Percentiles rank a stretch among this genome's conserved stretches.
These are phyloP conservation scores for Huso huso DNA, from an alignment of 2,797 vertebrate species.

Conservation along the genomic window DNA sequence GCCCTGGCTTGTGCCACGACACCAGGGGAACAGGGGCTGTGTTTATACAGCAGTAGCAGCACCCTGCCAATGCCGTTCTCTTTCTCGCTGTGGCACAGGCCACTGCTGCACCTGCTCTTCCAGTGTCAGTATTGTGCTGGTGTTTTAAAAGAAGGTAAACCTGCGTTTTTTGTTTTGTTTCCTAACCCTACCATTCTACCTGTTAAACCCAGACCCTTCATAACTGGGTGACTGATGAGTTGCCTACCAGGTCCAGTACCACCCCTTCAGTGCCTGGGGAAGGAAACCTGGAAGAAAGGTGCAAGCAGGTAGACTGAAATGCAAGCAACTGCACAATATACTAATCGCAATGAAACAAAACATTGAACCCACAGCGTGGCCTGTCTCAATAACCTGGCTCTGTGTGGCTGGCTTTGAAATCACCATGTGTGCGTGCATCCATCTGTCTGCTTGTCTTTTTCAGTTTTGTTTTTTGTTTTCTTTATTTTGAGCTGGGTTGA, in stretches of 20 bases:
- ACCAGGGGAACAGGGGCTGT: not conserved
- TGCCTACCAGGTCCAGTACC: constrained; percentile 71
- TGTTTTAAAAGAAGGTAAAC: not conserved
- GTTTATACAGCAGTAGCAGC: not conserved
- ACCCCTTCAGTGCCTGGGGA: constrained; percentile 76
- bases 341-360: constrained; percentile 42
- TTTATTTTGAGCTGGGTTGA: no score
- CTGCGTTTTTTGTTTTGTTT: constrained; percentile 3
- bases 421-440: not conserved
- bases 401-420: constrained; percentile 31
- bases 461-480: not conserved
- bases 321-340: constrained; percentile 31
- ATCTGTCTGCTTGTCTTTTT: constrained; percentile 9
- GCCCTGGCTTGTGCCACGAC: no score
- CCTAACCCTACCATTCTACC: constrained; percentile 44
- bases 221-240: constrained; percentile 84
- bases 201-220: constrained; percentile 69
- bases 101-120: not conserved
- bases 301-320: constrained; percentile 83
- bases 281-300: constrained; percentile 85
- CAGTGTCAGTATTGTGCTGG: no score
- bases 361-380: constrained; percentile 16
- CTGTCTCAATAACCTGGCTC: constrained; percentile 35
- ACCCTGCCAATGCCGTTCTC: not conserved
- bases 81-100: not conserved